phyloP scores from a whole-genome alignment of 2,113 vertebrate genomes.

The Gymnogyps californianus region DNA sequence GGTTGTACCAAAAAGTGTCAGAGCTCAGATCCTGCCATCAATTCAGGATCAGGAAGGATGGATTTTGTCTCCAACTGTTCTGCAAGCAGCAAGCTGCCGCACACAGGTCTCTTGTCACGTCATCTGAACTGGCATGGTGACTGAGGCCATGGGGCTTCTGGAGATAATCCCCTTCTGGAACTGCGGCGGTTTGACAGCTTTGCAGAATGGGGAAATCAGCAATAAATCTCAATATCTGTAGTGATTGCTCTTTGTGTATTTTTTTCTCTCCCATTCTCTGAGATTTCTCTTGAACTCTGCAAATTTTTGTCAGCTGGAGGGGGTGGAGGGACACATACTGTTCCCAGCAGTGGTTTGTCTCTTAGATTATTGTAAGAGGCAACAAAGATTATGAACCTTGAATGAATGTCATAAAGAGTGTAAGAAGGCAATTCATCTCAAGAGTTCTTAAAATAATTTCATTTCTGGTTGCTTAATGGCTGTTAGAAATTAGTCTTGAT shows the following conservation, averaged over 20 bases:
- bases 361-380: neutral
- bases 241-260: neutral
- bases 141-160: neutral
- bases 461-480: neutral
- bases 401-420: neutral
- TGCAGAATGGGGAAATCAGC: neutral
- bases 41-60: neutral
- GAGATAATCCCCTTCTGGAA: neutral
- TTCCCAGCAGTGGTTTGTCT: neutral
- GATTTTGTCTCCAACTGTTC: neutral
- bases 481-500: neutral
- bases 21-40: neutral
- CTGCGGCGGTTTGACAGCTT: neutral
- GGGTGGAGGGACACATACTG: neutral
- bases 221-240: neutral
- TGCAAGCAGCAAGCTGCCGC: neutral
- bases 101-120: neutral
- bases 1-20: neutral
- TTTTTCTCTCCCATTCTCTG: neutral
- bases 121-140: neutral
- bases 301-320: neutral
- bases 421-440: neutral
- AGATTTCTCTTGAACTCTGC: neutral
- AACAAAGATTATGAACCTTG: neutral
- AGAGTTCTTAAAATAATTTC: conserved; percentile 21